Evolutionary conservation across 2,113 vertebrate genomes (phyloP).

Genomic region (Microcebus murinus): DNA sequence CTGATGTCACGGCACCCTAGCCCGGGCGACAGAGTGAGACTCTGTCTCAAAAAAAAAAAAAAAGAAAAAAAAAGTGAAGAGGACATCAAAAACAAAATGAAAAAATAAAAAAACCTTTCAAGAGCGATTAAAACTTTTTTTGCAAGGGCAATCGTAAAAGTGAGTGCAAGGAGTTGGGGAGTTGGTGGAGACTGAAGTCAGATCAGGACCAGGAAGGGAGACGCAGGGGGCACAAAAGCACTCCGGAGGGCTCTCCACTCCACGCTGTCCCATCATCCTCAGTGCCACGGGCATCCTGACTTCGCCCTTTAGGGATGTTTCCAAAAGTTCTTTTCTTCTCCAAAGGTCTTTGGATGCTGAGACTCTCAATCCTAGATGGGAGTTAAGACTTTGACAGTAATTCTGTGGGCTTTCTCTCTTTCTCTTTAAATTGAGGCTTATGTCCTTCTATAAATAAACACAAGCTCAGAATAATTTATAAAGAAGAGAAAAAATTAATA

Average conservation of each 20-base stretch:
- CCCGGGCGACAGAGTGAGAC: too few species aligned
- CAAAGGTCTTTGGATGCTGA: background rate
- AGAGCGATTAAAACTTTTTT: background rate
- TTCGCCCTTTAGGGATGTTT: background rate
- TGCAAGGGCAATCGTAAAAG: background rate
- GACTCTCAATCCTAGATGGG: background rate
- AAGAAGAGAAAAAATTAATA: background rate
- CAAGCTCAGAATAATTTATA: background rate
- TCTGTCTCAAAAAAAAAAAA: too few species aligned
- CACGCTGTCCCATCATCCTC: accelerated
- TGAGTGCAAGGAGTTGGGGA: background rate
- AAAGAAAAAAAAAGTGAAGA: background rate
- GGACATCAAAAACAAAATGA: background rate
- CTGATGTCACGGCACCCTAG: too few species aligned
- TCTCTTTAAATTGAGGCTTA: background rate
- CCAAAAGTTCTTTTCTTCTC: background rate
- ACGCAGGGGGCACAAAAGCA: accelerated
- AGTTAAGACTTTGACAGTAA: background rate
- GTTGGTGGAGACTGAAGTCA: background rate
- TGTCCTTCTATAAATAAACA: background rate
- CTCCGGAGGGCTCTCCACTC: accelerated
- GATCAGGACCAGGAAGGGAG: background rate
- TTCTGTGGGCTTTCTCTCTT: background rate
- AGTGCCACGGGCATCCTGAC: too few species aligned
- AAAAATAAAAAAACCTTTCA: background rate